Evolutionary conservation across 2,888 invertebrate genomes (phyloP), one percentile per base, ranked within the genome.

Genomic region (Nymphalis polychloros): DNA sequence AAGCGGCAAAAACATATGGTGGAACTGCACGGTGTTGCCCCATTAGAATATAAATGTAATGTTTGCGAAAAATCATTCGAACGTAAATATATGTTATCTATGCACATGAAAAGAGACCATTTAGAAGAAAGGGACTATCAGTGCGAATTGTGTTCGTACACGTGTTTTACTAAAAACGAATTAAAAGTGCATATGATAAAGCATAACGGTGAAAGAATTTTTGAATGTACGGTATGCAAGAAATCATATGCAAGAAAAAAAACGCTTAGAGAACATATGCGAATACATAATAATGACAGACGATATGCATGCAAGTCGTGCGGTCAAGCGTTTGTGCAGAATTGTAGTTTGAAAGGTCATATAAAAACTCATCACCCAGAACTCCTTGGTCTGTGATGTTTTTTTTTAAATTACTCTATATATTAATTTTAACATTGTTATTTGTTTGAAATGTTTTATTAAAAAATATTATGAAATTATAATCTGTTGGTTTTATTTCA

Each of bases 181-280:
- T 75, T 90, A 60, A 81, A 81, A 52, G 78, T 80, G 8, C 90
- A 90, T 70, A 80, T 84, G 80, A 79, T 83, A 50, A 85, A 80
- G 50, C 89, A 89, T 64, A 82, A 82, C 0, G 81, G 79, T 4
- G 77, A 78, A 10, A 81, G 81, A 69, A 81, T 82, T 8, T 87
- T 80, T 63, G 77, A 83, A 71, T 90, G 90, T 67, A 77, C 79
- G 13, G 71, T 84, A 16, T 90, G 89, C 64, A 63, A 76, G 10
- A 86, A 85, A 55, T 62, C 72, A 2, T 81, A 75, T 64, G 72
- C 71, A 0, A 64, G 79, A 35, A 75, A 72, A 64, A 64, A 65
- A 46, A 77, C 77, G 0, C 64, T 81, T 35, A 55, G 57, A 19
- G 71, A 75, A 31, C 82, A 82, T 71, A 68, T 78, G 71, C 70